A percentile compares a stretch with the other conserved stretches of the same genome.
These are phyloP conservation scores for Montifringilla adamsi DNA, from an alignment of 2,113 vertebrate genomes.

Conservation along the genomic window DNA sequence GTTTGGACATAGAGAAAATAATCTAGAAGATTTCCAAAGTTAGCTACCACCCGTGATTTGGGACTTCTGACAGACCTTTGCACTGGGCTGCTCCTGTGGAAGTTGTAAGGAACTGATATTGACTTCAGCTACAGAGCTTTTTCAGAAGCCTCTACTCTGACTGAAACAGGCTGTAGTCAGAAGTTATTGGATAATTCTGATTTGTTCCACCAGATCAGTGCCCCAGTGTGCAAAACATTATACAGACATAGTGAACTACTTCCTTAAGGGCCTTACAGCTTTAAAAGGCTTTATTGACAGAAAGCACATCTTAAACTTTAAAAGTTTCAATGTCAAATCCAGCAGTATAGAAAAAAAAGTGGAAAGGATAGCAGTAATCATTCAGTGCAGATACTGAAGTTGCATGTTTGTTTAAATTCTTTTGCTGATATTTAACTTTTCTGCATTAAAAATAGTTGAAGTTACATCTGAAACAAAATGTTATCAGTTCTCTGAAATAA, in stretches of 20 bases:
- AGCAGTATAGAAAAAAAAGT: neutral
- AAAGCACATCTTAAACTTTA: neutral
- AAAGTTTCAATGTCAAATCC: conserved; percentile 11
- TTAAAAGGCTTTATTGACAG: conserved; percentile 13
- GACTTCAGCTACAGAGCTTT: neutral
- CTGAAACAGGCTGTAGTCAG: neutral
- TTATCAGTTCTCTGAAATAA: neutral
- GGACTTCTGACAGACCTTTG: neutral
- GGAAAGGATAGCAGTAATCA: neutral
- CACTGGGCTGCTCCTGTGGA: neutral
- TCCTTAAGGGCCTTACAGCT: conserved; percentile 1
- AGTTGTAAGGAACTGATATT: neutral
- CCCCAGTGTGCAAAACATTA: neutral
- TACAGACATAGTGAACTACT: neutral
- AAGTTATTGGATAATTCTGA: conserved; percentile 3
- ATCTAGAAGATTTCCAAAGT: neutral
- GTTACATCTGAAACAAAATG: neutral
- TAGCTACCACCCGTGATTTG: neutral
- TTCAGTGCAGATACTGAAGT: neutral
- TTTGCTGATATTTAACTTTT: neutral
- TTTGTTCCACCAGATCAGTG: conserved; percentile 11
- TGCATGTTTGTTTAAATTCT: neutral
- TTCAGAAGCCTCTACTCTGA: neutral
- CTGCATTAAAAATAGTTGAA: neutral
- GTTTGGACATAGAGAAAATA: neutral